Evolutionary conservation across 2,113 vertebrate species (phyloP), one percentile per base, ranked within the genome.

Genomic region (Trichomycterus rosablanca): DNA sequence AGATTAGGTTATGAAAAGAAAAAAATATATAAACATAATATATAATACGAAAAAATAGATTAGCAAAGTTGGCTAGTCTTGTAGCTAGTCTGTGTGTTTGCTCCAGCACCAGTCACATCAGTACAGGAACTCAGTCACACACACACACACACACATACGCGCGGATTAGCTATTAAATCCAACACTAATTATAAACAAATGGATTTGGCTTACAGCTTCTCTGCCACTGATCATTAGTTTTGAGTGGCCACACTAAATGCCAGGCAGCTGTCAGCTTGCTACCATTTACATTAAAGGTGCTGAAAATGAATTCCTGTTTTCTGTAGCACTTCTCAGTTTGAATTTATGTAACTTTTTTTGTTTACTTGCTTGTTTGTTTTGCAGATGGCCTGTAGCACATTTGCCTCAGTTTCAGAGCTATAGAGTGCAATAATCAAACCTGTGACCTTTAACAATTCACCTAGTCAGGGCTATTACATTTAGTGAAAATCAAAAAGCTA

Each of bases 141-240:
- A 7, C 32, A 43, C 19, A 19, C 30, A 26, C 37, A 23, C 54
- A 45, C 37, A 46, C 22, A 60, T 22, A 23, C 18, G 30, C 28
- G 34, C 35, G 40, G 43, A 54, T 49, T 44, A 63, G 59, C 24
- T 30, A 63, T 37, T 58, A 61, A 40, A 51, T 28, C 18, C 43
- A 42, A 23, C 59, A 49, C 49, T 53, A 58, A 58, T 62, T 67
- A 59, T 14, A 40, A 50, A 58, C 46, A 50, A 68, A 73, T 57
- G 28, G 44, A 16, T 61, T 30, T 59, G 43, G 40, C 49, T 60
- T 59, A 30, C 55, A 50, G 60, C 62, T 16, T 49, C 20, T 28
- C 26, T 55, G 48, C 39, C 71, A 62, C 53, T 49, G 35, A 40
- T 16, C 12, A 59, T 65, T 65, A 19, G 37, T 22, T 28, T 51